phyloP scores from a whole-genome alignment of 2,797 vertebrate species.

The Chloroceryle amazona region DNA sequence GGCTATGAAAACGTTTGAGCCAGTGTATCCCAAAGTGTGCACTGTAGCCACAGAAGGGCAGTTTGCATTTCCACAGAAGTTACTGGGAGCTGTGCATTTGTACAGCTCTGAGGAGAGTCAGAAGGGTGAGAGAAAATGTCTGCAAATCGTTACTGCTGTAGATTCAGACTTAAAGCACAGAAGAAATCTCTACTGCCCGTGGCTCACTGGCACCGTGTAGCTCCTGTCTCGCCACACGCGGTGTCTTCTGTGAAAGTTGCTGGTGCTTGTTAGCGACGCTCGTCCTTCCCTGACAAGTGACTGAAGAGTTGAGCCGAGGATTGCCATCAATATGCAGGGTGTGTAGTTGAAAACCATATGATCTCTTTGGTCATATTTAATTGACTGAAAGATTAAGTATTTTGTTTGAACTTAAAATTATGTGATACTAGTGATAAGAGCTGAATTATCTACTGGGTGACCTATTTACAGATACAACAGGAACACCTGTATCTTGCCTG shows the following conservation, averaged over 20 bases:
- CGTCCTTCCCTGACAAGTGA: not conserved
- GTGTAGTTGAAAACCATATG: accelerated
- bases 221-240: accelerated
- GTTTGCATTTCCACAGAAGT: accelerated
- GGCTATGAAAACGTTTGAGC: not conserved
- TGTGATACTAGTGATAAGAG: not conserved
- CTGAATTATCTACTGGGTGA: not conserved
- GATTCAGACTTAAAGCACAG: not conserved
- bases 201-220: not conserved
- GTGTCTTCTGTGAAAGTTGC: not conserved
- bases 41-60: accelerated
- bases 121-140: not conserved
- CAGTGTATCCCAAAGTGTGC: not conserved
- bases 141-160: accelerated
- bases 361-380: not conserved
- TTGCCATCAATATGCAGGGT: not conserved
- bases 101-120: not conserved
- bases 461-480: not conserved
- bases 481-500: not conserved
- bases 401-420: not conserved
- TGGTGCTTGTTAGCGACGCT: not conserved
- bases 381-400: not conserved
- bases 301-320: not conserved
- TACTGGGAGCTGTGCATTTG: not conserved
- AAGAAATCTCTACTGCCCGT: not conserved